These are phyloP conservation scores for Mythimna pallens DNA, from an alignment of 2,888 invertebrate genomes.

Conservation along the genomic window DNA sequence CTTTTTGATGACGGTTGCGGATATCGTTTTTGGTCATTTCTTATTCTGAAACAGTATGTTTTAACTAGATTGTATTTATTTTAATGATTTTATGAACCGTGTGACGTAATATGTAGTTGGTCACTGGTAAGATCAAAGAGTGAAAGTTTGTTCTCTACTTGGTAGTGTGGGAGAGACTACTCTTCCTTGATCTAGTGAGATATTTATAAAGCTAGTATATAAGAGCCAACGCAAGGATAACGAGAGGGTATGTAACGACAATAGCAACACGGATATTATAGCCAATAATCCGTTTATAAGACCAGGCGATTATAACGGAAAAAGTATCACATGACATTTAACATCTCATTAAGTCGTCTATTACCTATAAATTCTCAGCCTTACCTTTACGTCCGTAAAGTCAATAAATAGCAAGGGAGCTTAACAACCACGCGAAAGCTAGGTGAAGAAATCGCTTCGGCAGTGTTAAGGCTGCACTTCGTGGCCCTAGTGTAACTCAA, in stretches of 20 bases:
- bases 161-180: not conserved
- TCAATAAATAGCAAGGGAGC: no score
- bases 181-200: not conserved
- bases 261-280: not conserved
- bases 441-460: no score
- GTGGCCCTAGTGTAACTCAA: no score
- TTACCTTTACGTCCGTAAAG: no score
- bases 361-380: no score
- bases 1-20: slow-evolving; percentile 45
- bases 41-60: slow-evolving; percentile 49
- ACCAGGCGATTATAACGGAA: not conserved
- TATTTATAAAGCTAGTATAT: not conserved
- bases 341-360: no score
- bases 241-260: not conserved
- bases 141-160: not conserved
- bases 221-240: not conserved
- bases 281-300: slow-evolving; percentile 17
- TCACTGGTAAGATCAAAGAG: not conserved
- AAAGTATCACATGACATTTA: no score
- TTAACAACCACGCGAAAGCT: no score
- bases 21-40: slow-evolving; percentile 53
- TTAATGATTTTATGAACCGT: not conserved
- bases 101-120: not conserved
- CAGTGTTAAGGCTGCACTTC: no score
- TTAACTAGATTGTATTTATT: not conserved